Conservation (phyloP, 2,888 invertebrate species). For the Pyrrhia umbra region DNA sequence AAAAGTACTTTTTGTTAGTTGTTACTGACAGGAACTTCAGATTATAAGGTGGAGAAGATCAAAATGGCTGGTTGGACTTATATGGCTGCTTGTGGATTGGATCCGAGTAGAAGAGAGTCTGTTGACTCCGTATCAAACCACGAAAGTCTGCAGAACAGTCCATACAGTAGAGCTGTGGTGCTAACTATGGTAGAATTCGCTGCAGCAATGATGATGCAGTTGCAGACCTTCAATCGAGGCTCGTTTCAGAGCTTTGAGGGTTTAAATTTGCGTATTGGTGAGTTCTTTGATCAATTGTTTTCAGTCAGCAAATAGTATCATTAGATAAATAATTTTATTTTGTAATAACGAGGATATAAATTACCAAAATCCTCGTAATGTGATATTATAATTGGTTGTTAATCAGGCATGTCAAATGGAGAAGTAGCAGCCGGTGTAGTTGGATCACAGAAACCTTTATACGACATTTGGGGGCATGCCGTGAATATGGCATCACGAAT, state of each 20-base stretch:
- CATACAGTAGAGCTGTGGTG: constrained; percentile 83
- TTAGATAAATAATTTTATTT: background rate
- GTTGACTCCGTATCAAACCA: constrained; percentile 78
- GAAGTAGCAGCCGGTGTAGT: constrained; percentile 98
- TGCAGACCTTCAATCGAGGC: constrained; percentile 89
- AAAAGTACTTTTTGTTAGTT: constrained; percentile 85
- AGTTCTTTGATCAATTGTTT: constrained; percentile 46
- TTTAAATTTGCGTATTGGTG: constrained; percentile 94
- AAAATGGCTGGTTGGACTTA: constrained; percentile 99
- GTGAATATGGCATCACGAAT: constrained; percentile 99
- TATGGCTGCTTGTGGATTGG: constrained; percentile 98
- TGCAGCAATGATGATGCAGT: constrained; percentile 87
- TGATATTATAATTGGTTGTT: background rate
- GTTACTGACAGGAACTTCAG: constrained; percentile 91
- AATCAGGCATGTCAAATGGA: constrained; percentile 96
- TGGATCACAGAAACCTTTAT: constrained; percentile 97
- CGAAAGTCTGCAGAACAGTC: constrained; percentile 72
- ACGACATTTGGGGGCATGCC: constrained; percentile 99
- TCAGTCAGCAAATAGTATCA: background rate
- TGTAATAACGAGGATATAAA: background rate
- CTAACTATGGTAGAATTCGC: constrained; percentile 88
- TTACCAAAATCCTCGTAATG: background rate
- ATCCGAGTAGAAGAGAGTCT: constrained; percentile 92
- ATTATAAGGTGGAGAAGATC: constrained; percentile 97
- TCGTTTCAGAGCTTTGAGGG: constrained; percentile 91